Evolutionary conservation across 2,888 invertebrate species (phyloP).

Genomic region (Drosophila yooni): DNA sequence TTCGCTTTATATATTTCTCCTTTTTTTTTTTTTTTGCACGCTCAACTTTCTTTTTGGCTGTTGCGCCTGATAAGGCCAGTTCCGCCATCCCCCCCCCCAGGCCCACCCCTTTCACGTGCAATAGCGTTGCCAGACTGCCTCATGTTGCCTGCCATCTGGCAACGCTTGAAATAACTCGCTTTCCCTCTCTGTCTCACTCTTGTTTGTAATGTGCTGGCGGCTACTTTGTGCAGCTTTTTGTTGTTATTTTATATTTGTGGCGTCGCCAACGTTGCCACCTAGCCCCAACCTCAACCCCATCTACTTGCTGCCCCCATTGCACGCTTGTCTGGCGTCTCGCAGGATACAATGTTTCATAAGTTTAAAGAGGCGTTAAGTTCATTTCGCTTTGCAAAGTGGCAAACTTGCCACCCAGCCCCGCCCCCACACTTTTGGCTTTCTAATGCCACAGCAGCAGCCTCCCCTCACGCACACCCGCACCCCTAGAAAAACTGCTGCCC

Average conservation of each 20-base stretch:
- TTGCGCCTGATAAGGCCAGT: conserved; percentile 66
- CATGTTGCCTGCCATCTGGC: conserved; percentile 20
- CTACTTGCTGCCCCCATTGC: not conserved
- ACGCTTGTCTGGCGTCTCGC: conserved; percentile 28
- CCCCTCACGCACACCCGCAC: not conserved
- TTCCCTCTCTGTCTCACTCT: too few relatives aligned
- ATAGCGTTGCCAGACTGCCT: conserved; percentile 40
- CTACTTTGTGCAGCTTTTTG: not conserved
- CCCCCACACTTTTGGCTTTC: conserved; percentile 11
- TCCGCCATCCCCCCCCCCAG: not conserved
- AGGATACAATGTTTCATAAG: conserved; percentile 70
- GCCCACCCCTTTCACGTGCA: not conserved
- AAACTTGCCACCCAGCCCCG: not conserved
- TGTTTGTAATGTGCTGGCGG: not conserved
- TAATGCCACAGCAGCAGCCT: conserved; percentile 19
- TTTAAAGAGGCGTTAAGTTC: conserved; percentile 79
- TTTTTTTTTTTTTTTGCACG: conserved; percentile 27
- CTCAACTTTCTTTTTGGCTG: conserved; percentile 52
- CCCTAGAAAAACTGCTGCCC: not conserved
- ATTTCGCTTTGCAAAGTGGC: conserved; percentile 48
- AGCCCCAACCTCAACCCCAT: not conserved
- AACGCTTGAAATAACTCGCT: conserved; percentile 17
- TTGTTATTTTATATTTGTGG: conserved; percentile 1
- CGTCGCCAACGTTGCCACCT: conserved; percentile 19
- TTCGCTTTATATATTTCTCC: conserved; percentile 17